phyloP scores from a whole-genome alignment of 2,113 vertebrate genomes.

The Pollachius pollachius region DNA sequence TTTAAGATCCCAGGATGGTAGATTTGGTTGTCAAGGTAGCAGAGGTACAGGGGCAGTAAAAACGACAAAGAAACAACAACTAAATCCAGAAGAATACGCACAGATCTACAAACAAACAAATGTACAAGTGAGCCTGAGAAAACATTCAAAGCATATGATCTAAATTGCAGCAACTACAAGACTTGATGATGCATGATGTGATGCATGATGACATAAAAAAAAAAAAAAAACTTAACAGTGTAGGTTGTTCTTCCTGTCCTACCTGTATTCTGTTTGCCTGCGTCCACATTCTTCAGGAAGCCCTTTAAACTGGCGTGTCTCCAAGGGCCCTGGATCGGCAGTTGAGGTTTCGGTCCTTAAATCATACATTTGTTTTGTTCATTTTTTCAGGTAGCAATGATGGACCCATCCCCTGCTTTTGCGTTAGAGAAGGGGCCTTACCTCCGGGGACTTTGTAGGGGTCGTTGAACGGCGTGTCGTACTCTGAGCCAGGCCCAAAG shows the following conservation, averaged over 20 bases:
- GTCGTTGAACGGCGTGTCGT: conserved; percentile 71
- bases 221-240: no score
- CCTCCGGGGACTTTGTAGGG: conserved; percentile 69
- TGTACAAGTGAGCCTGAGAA: no score
- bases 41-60: no score
- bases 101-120: no score
- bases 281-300: conserved; percentile 73
- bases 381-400: not conserved
- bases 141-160: not conserved
- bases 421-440: conserved; percentile 22
- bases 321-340: conserved; percentile 75
- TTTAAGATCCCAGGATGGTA: no score
- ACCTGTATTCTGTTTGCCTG: conserved; percentile 69
- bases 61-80: not conserved
- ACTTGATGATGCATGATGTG: no score
- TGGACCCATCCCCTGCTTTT: not conserved
- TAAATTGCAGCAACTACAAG: no score
- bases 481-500: conserved; percentile 74
- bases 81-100: no score
- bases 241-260: not conserved
- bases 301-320: conserved; percentile 70
- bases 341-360: conserved; percentile 69
- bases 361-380: not conserved
- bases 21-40: no score
- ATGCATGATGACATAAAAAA: no score